Evolutionary conservation across 2,888 invertebrate genomes (phyloP), one percentile per base, ranked within the genome.

Genomic region (Andrena minutula): DNA sequence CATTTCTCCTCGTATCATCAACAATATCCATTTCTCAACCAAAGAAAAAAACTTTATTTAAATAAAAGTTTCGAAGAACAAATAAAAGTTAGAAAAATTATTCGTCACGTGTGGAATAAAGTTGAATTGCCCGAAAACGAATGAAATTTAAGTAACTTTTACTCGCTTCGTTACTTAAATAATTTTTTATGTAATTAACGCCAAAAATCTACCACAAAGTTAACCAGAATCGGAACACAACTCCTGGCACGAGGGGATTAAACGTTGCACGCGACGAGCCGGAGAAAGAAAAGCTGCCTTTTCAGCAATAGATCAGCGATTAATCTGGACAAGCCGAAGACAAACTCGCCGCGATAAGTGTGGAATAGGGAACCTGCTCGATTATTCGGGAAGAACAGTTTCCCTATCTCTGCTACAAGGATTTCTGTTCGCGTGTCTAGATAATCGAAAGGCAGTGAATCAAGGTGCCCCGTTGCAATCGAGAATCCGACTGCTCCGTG

Each of bases 351-450:
- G 10, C 56, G 56, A 56, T 56, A 56, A 56, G 23, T 56, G 10
- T 12, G 56, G 23, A 56, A 56, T 56, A 56, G 56, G 23, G 23
- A 23, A 26, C 56, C 26, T 56, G 56, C 23, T 56, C 56, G 56
- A 56, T 56, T 56, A 56, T 56, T 56, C 56, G 56, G 56, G 56
- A 56, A 56, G 56, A 56, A 56, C 56, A 56, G 56, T 56, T 56
- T 26, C 23, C 23, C 56, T 56, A 56, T 56, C 56, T 20, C 56
- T 23, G 5, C 3, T 56, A 56, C 56, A 56, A 26, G 56, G 23
- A 56, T 56, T 56, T 56, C 56, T 56, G 56, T 56, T 56, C 56
- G 56, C 56, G 56, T 56, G 56, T 56, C 56, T 26, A 56, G 56
- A 56, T 56, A 56, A 56, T 56, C 56, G 56, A 23, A 26, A 56